A percentile compares a stretch with the other conserved stretches of the same genome.
These are phyloP conservation scores for Acropora tenuis DNA, from an alignment of 64 coral and sea anemone genomes.

Conservation along the genomic window DNA sequence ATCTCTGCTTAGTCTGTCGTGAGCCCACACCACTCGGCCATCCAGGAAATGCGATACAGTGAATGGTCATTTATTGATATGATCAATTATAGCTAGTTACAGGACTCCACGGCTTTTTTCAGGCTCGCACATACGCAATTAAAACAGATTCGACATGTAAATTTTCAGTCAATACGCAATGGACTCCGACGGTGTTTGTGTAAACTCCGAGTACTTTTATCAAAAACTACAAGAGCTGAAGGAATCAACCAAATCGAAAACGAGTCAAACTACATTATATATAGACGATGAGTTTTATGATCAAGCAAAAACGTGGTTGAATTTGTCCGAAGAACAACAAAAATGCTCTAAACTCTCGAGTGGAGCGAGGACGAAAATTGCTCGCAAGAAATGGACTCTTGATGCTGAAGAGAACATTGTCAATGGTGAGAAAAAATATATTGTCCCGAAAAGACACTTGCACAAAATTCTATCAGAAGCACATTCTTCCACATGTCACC, in stretches of 20 bases:
- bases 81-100: neutral
- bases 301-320: no score
- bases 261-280: no score
- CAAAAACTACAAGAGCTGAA: no score
- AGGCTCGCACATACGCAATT: neutral
- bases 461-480: neutral
- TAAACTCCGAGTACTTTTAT: neutral
- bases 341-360: neutral
- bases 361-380: neutral
- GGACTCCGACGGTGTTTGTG: neutral
- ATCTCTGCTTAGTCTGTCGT: neutral
- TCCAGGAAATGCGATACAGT: neutral
- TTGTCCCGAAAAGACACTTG: neutral
- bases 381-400: neutral
- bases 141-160: neutral
- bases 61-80: neutral
- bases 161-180: neutral
- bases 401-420: slow-evolving; percentile 4
- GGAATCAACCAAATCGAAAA: no score
- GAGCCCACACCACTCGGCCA: neutral
- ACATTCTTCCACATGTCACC: neutral
- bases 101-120: neutral
- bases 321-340: neutral
- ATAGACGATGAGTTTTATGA: no score
- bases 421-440: slow-evolving; percentile 3